These are phyloP conservation scores for Coelopa frigida DNA, from an alignment of 1,140 invertebrate genomes.

Conservation along the genomic window DNA sequence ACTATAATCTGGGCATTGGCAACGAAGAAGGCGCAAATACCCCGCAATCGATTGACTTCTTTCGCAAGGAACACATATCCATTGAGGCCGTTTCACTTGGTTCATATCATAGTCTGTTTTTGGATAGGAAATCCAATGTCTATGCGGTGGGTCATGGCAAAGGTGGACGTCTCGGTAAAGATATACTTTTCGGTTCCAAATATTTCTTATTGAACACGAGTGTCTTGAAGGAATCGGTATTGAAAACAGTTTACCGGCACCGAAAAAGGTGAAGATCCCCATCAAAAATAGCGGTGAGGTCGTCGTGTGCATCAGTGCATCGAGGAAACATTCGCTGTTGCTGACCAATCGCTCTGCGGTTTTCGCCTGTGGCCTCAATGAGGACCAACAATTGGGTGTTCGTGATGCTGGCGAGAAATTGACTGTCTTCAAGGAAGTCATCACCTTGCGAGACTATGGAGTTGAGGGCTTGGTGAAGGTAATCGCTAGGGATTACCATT, in stretches of 20 bases:
- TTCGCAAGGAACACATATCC: slow-evolving; percentile 31
- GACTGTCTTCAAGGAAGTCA: slow-evolving; percentile 48
- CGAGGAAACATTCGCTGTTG: slow-evolving; percentile 58
- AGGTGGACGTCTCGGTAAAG: slow-evolving; percentile 59
- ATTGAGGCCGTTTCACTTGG: slow-evolving; percentile 49
- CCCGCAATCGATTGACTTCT: slow-evolving; percentile 39
- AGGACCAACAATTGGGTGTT: slow-evolving; percentile 56
- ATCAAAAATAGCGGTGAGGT: slow-evolving; percentile 44
- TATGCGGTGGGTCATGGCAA: slow-evolving; percentile 65
- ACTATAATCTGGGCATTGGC: slow-evolving; percentile 57
- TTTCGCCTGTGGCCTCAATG: slow-evolving; percentile 60
- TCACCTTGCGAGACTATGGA: slow-evolving; percentile 30
- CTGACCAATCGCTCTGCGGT: slow-evolving; percentile 51
- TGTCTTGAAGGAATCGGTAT: slow-evolving; percentile 30
- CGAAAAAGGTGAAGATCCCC: slow-evolving; percentile 47
- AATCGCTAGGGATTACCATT: slow-evolving; percentile 54
- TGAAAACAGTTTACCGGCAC: slow-evolving; percentile 52
- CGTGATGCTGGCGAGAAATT: slow-evolving; percentile 47
- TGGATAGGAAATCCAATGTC: slow-evolving; percentile 50
- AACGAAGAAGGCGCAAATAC: slow-evolving; percentile 25
- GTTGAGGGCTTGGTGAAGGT: slow-evolving; percentile 23
- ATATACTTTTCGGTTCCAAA: background rate
- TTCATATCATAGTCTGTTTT: slow-evolving; percentile 63
- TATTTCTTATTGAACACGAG: background rate
- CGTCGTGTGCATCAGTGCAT: slow-evolving; percentile 42